phyloP scores from a whole-genome alignment of 2,888 invertebrate species.

The Oxytorus armatus region DNA sequence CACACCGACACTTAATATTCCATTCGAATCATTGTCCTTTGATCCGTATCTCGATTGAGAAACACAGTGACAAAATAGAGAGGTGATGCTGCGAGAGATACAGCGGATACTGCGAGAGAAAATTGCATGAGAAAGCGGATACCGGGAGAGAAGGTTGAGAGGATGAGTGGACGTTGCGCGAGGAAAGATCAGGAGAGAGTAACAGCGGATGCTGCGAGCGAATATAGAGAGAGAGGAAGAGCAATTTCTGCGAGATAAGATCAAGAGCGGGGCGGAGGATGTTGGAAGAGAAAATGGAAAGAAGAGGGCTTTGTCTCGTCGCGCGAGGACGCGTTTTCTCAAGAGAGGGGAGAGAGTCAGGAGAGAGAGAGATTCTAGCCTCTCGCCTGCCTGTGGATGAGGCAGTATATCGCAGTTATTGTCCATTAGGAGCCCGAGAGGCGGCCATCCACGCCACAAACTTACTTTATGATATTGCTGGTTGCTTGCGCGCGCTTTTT shows the following conservation, averaged over 20 bases:
- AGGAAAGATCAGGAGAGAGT: conserved; percentile 2
- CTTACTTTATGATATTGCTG: conserved; percentile 81
- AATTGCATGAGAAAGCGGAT: background rate
- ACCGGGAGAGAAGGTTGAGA: background rate
- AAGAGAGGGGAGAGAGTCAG: conserved; percentile 21
- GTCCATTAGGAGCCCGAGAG: conserved; percentile 81
- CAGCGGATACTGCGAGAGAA: background rate
- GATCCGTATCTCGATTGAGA: background rate
- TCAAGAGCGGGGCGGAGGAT: conserved; percentile 11
- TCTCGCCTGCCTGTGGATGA: conserved; percentile 72
- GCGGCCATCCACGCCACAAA: conserved; percentile 80
- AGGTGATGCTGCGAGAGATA: background rate
- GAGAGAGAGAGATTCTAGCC: conserved; percentile 62
- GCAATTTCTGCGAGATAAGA: background rate
- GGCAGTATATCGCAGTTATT: conserved; percentile 82
- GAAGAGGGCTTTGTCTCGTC: conserved; percentile 33
- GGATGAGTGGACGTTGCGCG: background rate
- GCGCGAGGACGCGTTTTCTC: conserved; percentile 37
- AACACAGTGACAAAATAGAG: background rate
- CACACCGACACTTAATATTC: background rate
- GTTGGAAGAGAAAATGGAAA: conserved; percentile 36
- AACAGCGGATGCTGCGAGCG: conserved; percentile 16
- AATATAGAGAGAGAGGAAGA: conserved; percentile 8
- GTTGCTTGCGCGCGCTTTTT: conserved; percentile 68
- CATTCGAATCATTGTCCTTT: background rate